A percentile compares a stretch with the other conserved stretches of the same genome.
Conservation (phyloP, 64 coral and sea anemone species). For the Trachythela sp. region DNA sequence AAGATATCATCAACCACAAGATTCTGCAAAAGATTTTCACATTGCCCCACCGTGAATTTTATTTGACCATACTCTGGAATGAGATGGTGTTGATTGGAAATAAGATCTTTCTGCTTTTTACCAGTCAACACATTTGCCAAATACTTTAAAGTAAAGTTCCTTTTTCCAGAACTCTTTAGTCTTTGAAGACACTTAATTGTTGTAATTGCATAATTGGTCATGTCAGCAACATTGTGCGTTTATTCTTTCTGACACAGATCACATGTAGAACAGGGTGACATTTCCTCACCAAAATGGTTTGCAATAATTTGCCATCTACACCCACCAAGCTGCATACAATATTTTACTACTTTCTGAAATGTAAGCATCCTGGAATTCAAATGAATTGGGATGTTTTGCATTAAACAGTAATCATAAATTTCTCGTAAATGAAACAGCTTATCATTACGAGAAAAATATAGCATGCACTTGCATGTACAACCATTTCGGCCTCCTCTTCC, state of each 20-base stretch:
- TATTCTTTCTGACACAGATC: neutral
- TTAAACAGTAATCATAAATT: neutral
- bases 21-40: neutral
- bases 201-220: neutral
- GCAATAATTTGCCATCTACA: neutral
- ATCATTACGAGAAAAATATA: neutral
- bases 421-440: neutral
- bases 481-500: neutral
- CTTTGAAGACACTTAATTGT: neutral
- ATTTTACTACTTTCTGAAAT: neutral
- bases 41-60: neutral
- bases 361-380: neutral
- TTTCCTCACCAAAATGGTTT: neutral
- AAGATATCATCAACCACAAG: neutral
- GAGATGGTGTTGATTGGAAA: neutral
- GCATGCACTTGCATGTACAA: neutral
- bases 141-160: neutral
- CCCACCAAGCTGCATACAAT: neutral
- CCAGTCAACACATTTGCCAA: neutral
- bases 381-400: conserved; percentile 1
- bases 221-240: neutral
- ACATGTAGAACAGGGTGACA: neutral
- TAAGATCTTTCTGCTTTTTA: neutral
- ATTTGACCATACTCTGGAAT: neutral
- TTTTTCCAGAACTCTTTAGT: neutral